Base-by-base conservation (phyloP, 2,797 vertebrate genomes). In the Lagodon rhomboides region DNA sequence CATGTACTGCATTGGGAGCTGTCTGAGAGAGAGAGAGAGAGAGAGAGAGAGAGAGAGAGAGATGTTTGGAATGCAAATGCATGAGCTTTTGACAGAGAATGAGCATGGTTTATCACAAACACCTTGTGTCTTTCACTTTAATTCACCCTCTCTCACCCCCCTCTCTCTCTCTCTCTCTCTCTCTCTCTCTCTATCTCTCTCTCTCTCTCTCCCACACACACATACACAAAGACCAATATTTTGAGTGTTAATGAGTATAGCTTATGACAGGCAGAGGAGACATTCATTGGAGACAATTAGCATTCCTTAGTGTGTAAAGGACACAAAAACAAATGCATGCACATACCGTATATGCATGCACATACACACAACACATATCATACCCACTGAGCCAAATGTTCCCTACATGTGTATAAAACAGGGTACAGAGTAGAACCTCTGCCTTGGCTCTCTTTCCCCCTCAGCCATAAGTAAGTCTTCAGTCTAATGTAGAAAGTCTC, bases 281-380 rank as follows among this genome's bases (percentile, higher is more conserved):
- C 75, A 90, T 76, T 81, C 85, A 53, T 84, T 79, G 75, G 58
- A 90, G 86, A 90, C 85, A 89, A 91, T 92, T 91, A 92, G 81
- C 74, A 87, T 91, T 87, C 76, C 79, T 91, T 77, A 82, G 85
- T 84, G 78, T 85, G 72, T 84, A 71, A 81, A 87, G 16, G 22
- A 80, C 61, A 86, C 59, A 85, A 54, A 69, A 63, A 73, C 47
- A 72, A 13, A 58, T 63, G 7, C 49, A 72, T 64, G 68, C 47
- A 68, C 51, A 63, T 20, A 79, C 23, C 13, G 4, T 38, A 54
- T 56, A 38, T 38, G 68, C 34, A 55, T 47, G 43, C 15, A 46
- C 27, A 54, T 15, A 30, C 38, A 38, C 38, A 38, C 10, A 11
- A 38, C 38, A 58, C 2, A 12, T 13, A 59, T 46, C 8, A 25